Evolutionary conservation across 2,797 vertebrate species (phyloP).

Genomic region (Sus cebifrons): DNA sequence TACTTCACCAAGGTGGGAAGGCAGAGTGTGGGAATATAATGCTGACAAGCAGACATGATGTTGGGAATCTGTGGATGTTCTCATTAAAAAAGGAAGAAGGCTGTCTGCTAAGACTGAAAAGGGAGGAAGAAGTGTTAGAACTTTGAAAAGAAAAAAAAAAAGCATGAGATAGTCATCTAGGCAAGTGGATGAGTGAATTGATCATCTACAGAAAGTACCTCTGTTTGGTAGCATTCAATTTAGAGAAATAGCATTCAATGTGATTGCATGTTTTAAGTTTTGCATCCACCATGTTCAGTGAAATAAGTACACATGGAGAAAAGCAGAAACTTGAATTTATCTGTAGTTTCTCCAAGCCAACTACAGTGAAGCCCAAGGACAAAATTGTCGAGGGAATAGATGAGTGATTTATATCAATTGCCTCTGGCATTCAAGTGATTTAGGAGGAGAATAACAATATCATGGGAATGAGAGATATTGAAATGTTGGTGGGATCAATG

Average conservation of each 20-base stretch:
- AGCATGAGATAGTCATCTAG: neutral
- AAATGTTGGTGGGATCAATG: neutral
- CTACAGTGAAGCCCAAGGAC: neutral
- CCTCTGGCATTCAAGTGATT: neutral
- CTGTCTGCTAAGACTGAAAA: neutral
- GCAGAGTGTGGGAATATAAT: neutral
- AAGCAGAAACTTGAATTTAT: slow-evolving; percentile 1
- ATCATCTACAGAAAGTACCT: neutral
- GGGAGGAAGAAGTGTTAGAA: neutral
- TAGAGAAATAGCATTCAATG: neutral
- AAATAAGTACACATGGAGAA: neutral
- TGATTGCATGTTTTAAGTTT: neutral
- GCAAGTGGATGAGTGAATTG: neutral
- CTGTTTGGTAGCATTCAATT: neutral
- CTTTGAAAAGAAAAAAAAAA: slow-evolving; percentile 38
- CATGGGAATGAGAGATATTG: neutral
- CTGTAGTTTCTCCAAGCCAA: neutral
- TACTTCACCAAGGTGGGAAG: neutral
- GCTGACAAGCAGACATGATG: neutral
- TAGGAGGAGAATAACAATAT: neutral
- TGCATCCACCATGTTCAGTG: neutral
- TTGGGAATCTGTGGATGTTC: neutral
- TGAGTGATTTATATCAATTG: neutral
- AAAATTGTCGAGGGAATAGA: neutral
- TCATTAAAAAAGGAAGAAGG: neutral